Evolutionary conservation across 2,797 vertebrate species (phyloP).

Genomic region (Danionella dracula): DNA sequence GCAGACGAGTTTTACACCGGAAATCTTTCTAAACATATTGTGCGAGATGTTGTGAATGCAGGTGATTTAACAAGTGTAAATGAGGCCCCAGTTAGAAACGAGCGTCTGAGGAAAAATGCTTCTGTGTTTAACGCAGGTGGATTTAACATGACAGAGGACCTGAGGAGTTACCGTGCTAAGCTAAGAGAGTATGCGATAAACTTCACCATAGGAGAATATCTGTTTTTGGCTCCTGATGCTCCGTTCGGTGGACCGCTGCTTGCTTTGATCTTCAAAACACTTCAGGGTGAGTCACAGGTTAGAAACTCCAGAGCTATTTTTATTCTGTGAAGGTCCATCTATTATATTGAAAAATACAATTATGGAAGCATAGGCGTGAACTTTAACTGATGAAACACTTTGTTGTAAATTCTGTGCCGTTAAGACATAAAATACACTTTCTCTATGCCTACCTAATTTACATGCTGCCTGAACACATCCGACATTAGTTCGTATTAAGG

Average conservation of each 20-base stretch:
- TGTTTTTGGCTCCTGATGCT: slow-evolving; percentile 64
- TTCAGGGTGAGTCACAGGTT: slow-evolving; percentile 75
- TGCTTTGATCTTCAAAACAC: slow-evolving; percentile 86
- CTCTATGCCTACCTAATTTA: too few relatives aligned
- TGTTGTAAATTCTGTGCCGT: too few relatives aligned
- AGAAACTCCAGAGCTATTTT: neutral
- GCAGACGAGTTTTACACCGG: slow-evolving; percentile 71
- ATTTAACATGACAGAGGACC: slow-evolving; percentile 82
- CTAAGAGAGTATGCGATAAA: slow-evolving; percentile 74
- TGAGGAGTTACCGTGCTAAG: slow-evolving; percentile 73
- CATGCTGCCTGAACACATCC: too few relatives aligned
- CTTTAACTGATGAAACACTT: too few relatives aligned
- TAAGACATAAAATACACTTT: too few relatives aligned
- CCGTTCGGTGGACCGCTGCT: slow-evolving; percentile 89
- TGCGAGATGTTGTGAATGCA: slow-evolving; percentile 57
- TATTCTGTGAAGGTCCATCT: too few relatives aligned
- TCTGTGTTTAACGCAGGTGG: slow-evolving; percentile 70
- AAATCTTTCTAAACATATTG: slow-evolving; percentile 74
- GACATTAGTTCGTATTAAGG: too few relatives aligned
- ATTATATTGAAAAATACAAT: too few relatives aligned
- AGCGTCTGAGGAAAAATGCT: too few relatives aligned
- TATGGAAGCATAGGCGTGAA: too few relatives aligned
- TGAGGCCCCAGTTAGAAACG: too few relatives aligned
- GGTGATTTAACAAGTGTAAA: slow-evolving; percentile 69
- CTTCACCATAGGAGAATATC: neutral